Evolutionary conservation across 2,797 vertebrate species (phyloP).

Genomic region (Potorous gilbertii): DNA sequence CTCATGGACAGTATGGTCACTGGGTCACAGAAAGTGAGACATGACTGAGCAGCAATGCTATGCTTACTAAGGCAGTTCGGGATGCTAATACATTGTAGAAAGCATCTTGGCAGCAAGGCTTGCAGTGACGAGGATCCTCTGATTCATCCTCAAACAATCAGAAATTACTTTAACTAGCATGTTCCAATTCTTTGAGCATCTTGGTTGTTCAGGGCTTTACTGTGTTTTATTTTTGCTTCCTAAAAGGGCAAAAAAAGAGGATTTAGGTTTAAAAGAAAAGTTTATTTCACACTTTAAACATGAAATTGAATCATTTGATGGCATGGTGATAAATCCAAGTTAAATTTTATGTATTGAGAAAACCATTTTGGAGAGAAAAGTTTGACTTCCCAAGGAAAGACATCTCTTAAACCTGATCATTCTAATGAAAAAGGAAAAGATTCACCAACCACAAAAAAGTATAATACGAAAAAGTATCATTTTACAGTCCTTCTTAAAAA

Average conservation of each 20-base stretch:
- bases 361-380: neutral
- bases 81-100: neutral
- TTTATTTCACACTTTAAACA: slow-evolving; percentile 23
- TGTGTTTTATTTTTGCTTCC: neutral
- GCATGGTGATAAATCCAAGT: neutral
- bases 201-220: slow-evolving; percentile 33
- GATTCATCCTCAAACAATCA: slow-evolving; percentile 26
- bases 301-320: slow-evolving; percentile 19
- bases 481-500: slow-evolving; percentile 23
- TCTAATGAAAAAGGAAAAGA: slow-evolving; percentile 11
- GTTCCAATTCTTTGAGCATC: neutral
- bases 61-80: neutral
- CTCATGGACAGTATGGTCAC: neutral
- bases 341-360: neutral
- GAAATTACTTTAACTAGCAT: neutral
- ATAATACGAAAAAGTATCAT: neutral
- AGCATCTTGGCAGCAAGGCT: neutral
- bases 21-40: neutral
- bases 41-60: neutral
- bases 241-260: neutral
- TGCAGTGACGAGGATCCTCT: neutral
- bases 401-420: neutral
- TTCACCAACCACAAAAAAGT: neutral
- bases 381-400: slow-evolving; percentile 24
- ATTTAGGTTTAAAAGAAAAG: neutral